Evolutionary conservation across 2,113 vertebrate species (phyloP), one percentile per base, ranked within the genome.

Genomic region (Heterotilapia buettikoferi): DNA sequence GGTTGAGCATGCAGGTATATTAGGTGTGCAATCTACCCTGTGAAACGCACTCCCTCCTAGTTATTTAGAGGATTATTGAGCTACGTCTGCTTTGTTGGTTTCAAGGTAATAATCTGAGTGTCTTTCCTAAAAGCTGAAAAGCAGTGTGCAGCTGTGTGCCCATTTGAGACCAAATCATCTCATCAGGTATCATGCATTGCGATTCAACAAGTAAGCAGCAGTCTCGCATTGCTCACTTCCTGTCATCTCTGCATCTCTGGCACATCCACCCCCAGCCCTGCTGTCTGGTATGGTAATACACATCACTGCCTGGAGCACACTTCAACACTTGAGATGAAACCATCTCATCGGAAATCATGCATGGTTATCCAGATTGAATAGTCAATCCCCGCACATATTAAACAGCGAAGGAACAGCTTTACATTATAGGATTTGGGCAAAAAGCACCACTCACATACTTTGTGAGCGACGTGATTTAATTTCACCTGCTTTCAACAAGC

Each of bases 141-240:
- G 78, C 79, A 73, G 83, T 78, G 76, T 61, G 83, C 82, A 90
- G 91, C 82, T 91, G 89, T 68, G 85, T 63, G 63, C 54, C 53
- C 88, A 83, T 89, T 82, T 88, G 54, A 89, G 89, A 84, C 63
- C 73, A 50, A 53, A 90, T 78, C 40, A 57, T 73, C 66, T 88
- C 40, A 61, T 90, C 78, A 40, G 71, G 40, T 68, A 78, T 68
- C 47, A 14, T 86, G 88, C 85, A 71, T 36, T 76, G 29, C 86
- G 53, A 89, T 86, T 88, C 90, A 92, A 88, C 93, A 94, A 86
- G 90, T 92, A 86, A 88, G 66, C 36, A 84, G 61, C 81, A 86
- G 80, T 6, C 53, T 82, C 84, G 54, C 81, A 87, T 83, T 47
- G 79, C 80, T 93, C 84, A 80, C 66, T 89, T 93, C 80, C 88